These are phyloP conservation scores for Aphodius sticticus DNA, from an alignment of 2,888 invertebrate genomes.

Conservation along the genomic window DNA sequence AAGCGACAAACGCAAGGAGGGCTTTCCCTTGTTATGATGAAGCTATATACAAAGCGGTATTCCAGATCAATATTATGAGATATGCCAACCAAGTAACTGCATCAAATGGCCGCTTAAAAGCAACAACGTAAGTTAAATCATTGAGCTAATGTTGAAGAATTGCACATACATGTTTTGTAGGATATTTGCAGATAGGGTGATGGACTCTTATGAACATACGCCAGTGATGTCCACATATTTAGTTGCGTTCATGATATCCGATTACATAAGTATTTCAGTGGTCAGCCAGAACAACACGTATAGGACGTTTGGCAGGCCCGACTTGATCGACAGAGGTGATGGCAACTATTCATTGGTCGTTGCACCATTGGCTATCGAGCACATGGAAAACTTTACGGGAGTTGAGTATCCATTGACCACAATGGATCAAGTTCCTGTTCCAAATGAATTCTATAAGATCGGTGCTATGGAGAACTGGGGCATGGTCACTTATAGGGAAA, in stretches of 20 bases:
- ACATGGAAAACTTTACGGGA: constrained; percentile 67
- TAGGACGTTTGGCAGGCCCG: constrained; percentile 72
- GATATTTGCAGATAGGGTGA: not conserved
- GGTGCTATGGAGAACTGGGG: constrained; percentile 97
- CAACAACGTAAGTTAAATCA: constrained; percentile 17
- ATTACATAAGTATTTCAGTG: constrained; percentile 67
- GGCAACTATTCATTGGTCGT: constrained; percentile 26
- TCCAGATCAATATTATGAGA: constrained; percentile 57
- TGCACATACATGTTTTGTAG: not conserved
- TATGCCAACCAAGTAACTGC: constrained; percentile 18
- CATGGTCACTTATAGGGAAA: constrained; percentile 73
- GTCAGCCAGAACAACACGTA: constrained; percentile 58
- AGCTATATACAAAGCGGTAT: constrained; percentile 55
- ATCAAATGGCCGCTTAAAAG: constrained; percentile 19
- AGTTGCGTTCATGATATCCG: constrained; percentile 81
- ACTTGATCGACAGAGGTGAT: constrained; percentile 70
- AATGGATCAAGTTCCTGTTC: constrained; percentile 84
- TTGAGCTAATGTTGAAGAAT: not conserved
- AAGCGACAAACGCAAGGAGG: constrained; percentile 62
- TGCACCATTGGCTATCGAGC: constrained; percentile 36
- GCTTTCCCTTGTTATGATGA: constrained; percentile 82
- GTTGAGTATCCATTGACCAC: constrained; percentile 70
- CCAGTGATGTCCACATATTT: constrained; percentile 83
- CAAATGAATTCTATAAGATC: constrained; percentile 74
- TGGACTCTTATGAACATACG: constrained; percentile 63